Evolutionary conservation across 2,888 invertebrate genomes (phyloP).

Genomic region (Eilema griseolum): DNA sequence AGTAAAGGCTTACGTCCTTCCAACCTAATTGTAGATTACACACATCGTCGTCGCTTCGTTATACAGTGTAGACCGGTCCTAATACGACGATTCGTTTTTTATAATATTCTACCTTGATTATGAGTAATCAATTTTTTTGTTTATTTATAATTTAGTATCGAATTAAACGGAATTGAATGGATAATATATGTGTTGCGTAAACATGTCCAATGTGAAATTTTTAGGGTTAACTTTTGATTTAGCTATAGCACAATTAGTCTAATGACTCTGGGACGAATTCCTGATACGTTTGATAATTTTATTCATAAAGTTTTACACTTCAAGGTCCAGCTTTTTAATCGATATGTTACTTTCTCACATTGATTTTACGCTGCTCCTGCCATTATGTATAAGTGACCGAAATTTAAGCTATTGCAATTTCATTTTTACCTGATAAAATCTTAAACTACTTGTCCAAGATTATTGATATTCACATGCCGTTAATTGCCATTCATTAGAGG

Average conservation of each 20-base stretch:
- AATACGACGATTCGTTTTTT: constrained; percentile 63
- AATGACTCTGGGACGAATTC: constrained; percentile 9
- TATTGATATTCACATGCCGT: too few relatives aligned
- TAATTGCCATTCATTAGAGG: too few relatives aligned
- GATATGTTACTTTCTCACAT: background rate
- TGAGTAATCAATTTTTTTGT: constrained; percentile 67
- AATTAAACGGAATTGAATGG: constrained; percentile 54
- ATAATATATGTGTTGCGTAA: constrained; percentile 52
- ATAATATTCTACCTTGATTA: constrained; percentile 68
- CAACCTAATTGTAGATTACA: background rate
- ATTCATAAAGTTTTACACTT: background rate
- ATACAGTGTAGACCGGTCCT: constrained; percentile 56
- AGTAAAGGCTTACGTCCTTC: background rate
- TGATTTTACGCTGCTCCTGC: too few relatives aligned
- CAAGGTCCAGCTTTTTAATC: background rate
- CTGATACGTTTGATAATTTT: background rate
- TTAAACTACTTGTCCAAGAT: too few relatives aligned
- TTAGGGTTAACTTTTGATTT: constrained; percentile 28
- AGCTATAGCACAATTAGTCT: constrained; percentile 14
- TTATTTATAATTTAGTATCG: constrained; percentile 68
- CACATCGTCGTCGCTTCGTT: background rate
- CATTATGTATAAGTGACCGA: too few relatives aligned
- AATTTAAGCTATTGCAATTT: too few relatives aligned
- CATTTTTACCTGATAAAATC: too few relatives aligned
- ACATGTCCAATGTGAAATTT: constrained; percentile 34